A percentile compares a stretch with the other conserved stretches of the same genome.
These are phyloP conservation scores for Thamnophis sirtalis DNA, from an alignment of 2,113 vertebrate genomes.

Conservation along the genomic window DNA sequence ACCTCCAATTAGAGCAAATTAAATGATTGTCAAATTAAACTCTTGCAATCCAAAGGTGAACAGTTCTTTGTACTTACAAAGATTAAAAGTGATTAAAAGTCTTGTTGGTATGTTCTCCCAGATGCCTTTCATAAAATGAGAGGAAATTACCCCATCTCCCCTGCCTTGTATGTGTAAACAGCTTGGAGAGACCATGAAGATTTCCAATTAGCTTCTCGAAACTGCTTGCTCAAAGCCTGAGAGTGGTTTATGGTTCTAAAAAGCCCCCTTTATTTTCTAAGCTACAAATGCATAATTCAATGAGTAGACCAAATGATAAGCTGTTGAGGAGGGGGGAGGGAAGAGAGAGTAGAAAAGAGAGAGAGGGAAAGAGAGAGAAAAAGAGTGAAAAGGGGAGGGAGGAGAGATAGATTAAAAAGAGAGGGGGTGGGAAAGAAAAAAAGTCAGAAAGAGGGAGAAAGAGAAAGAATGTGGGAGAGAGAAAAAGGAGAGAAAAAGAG, in stretches of 20 bases:
- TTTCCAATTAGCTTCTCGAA: neutral
- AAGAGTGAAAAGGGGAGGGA: too few species aligned
- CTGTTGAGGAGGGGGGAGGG: neutral
- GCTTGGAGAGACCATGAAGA: neutral
- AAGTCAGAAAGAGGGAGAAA: neutral
- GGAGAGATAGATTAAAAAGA: too few species aligned
- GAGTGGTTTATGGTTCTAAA: neutral
- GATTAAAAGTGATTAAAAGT: neutral
- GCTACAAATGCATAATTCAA: neutral
- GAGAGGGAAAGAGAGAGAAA: too few species aligned
- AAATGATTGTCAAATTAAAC: constrained; percentile 16
- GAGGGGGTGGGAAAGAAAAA: too few species aligned
- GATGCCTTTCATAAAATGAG: neutral
- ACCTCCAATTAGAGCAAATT: constrained; percentile 24
- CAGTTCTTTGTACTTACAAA: neutral
- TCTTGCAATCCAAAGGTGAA: neutral
- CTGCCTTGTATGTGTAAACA: neutral
- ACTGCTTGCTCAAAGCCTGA: neutral
- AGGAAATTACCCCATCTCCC: neutral
- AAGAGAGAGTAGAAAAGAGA: too few species aligned
- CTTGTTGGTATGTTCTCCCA: neutral
- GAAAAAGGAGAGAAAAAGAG: too few species aligned
- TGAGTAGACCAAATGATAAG: neutral
- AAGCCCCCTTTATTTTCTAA: neutral
- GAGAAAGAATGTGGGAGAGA: too few species aligned